Conservation (phyloP, 2,113 vertebrate genomes). For the Heptranchias perlo region DNA sequence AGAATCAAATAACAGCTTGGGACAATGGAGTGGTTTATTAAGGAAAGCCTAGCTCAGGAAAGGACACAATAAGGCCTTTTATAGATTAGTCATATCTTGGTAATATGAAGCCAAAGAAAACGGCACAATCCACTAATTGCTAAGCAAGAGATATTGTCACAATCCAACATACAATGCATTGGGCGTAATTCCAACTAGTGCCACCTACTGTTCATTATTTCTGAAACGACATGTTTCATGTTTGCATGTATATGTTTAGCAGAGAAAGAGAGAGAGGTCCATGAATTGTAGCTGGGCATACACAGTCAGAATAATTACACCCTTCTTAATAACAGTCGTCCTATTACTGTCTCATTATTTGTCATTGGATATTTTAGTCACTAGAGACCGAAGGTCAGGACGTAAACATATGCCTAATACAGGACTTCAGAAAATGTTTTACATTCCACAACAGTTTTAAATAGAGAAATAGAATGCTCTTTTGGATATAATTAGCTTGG, state of each 20-base stretch:
- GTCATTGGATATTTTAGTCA: constrained; percentile 50
- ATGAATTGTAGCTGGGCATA: constrained; percentile 52
- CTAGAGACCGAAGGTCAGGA: constrained; percentile 57
- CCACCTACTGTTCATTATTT: constrained; percentile 63
- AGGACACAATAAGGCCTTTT: constrained; percentile 58
- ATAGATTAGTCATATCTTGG: constrained; percentile 47
- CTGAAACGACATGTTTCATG: constrained; percentile 68
- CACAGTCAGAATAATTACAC: constrained; percentile 56
- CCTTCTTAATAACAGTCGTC: constrained; percentile 54
- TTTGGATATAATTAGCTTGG: neutral
- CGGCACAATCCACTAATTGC: constrained; percentile 58
- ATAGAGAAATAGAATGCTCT: neutral
- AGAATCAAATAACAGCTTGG: constrained; percentile 58
- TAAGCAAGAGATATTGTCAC: constrained; percentile 61
- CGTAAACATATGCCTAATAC: constrained; percentile 49
- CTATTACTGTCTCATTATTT: constrained; percentile 63
- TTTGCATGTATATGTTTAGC: constrained; percentile 53
- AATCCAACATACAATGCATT: constrained; percentile 60
- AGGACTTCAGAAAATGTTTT: neutral
- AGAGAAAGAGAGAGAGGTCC: constrained; percentile 59
- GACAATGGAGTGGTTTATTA: constrained; percentile 58
- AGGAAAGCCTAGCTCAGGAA: constrained; percentile 54
- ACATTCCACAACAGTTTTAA: neutral
- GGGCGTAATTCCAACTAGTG: constrained; percentile 16
- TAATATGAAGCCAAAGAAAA: constrained; percentile 46